Conservation (phyloP, 1,140 invertebrate genomes). For the Bactericera cockerelli region DNA sequence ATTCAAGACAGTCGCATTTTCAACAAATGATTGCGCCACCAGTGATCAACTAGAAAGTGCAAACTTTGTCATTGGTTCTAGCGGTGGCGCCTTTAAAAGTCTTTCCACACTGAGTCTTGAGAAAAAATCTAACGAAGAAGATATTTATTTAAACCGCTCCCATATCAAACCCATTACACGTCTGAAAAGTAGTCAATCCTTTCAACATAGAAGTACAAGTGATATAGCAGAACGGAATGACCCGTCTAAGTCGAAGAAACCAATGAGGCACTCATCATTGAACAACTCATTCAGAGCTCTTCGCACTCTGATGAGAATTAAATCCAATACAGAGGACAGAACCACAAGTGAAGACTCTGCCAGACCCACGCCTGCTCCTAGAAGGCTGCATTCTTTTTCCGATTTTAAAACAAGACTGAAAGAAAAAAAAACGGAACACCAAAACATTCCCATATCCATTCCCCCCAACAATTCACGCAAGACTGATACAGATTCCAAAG, state of each 20-base stretch:
- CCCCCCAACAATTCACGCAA: constrained; percentile 25
- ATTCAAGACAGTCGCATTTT: too few relatives aligned
- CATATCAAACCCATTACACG: not conserved
- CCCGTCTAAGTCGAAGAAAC: not conserved
- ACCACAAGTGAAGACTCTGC: not conserved
- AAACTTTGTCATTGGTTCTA: not conserved
- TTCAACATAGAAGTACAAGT: constrained; percentile 8
- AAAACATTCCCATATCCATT: constrained; percentile 35
- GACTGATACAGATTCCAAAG: not conserved
- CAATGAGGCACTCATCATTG: not conserved
- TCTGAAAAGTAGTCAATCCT: not conserved
- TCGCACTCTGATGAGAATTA: not conserved
- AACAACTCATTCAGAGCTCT: not conserved
- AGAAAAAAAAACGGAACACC: constrained; percentile 24
- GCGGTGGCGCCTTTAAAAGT: not conserved
- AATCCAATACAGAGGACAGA: not conserved
- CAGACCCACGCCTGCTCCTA: constrained; percentile 30
- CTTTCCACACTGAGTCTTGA: constrained; percentile 4
- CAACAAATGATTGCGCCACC: too few relatives aligned
- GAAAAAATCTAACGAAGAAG: not conserved
- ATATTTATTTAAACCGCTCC: not conserved
- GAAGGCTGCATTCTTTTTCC: constrained; percentile 21
- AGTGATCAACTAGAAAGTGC: too few relatives aligned
- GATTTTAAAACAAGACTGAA: constrained; percentile 22
- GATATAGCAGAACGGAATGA: not conserved